Evolutionary conservation across 2,113 vertebrate genomes (phyloP), one percentile per base, ranked within the genome.

Genomic region (Maccullochella peelii): DNA sequence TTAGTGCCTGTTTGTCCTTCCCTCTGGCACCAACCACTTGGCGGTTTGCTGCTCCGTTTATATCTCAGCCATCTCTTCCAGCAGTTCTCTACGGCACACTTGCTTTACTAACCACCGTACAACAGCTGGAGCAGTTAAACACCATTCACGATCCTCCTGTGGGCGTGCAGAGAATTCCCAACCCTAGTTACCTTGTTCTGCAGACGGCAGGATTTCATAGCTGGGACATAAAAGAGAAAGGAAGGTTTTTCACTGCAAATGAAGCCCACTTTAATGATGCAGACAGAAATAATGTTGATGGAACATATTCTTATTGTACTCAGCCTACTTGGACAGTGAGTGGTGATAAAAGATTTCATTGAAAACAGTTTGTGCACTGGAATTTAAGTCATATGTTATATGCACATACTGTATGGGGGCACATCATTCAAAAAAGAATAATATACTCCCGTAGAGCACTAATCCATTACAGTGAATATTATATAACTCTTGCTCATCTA

Each of bases 51-150:
- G 55, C 79, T 61, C 8, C 1, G 33, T 83, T 82, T 77, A 68
- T 58, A 71, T 82, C 59, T 21, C 23, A 1, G 20, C 74, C 38
- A 57, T 81, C 70, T 80, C 71, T 30, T 61, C 42, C 8, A 15
- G 40, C 72, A 54, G 52, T 79, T 54, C 83, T 86, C 80, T 55
- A 63, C 21, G 59, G 59, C 40, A 8, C 54, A 61, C 73, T 86
- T 63, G 50, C 79, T 73, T 54, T 50, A n/a, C 85, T 82, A 78
- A 84, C 74, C 59, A 14, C 54, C 2, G 25, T 33, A 67, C 83
- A 72, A 72, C 89, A 82, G 81, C 85, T 63, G 73, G 73, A 79
- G 62, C 79, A 54, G 76, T 88, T 81, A 83, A 84, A 83, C 47
- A 66, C 66, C 55, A n/a, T 82, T 90, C 80, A 80, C 11, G 52